A percentile compares a stretch with the other conserved stretches of the same genome.
These are phyloP conservation scores for Emydura subglobosa DNA, from an alignment of 2,113 vertebrate genomes.

Conservation along the genomic window DNA sequence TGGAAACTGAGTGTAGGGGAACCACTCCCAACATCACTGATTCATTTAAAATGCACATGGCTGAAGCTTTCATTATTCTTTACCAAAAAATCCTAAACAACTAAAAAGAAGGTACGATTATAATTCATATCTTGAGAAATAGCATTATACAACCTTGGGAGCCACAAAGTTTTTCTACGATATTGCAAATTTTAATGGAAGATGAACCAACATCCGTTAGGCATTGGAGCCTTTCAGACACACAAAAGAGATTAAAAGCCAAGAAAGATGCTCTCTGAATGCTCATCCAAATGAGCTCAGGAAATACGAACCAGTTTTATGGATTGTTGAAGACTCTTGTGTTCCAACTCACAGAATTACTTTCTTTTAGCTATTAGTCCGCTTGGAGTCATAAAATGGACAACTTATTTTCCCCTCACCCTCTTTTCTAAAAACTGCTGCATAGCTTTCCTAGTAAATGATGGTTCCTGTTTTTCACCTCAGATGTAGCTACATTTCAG, in stretches of 20 bases:
- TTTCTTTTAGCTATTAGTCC: neutral
- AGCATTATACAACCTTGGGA: neutral
- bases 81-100: neutral
- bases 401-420: rapidly evolving
- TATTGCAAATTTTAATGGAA: neutral
- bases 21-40: neutral
- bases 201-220: neutral
- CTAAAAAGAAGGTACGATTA: neutral
- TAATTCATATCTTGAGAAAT: neutral
- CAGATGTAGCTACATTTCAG: neutral
- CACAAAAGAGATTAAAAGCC: neutral
- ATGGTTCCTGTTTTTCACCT: neutral
- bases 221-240: neutral
- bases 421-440: neutral
- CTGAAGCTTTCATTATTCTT: neutral
- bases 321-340: neutral
- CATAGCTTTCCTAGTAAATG: neutral
- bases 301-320: neutral
- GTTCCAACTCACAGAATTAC: neutral
- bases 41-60: neutral
- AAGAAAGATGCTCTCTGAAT: neutral
- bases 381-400: neutral
- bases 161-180: neutral
- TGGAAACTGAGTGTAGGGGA: neutral
- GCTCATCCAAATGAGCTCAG: neutral